Evolutionary conservation across 2,113 vertebrate genomes (phyloP), one percentile per base, ranked within the genome.

Genomic region (Lampris incognitus): DNA sequence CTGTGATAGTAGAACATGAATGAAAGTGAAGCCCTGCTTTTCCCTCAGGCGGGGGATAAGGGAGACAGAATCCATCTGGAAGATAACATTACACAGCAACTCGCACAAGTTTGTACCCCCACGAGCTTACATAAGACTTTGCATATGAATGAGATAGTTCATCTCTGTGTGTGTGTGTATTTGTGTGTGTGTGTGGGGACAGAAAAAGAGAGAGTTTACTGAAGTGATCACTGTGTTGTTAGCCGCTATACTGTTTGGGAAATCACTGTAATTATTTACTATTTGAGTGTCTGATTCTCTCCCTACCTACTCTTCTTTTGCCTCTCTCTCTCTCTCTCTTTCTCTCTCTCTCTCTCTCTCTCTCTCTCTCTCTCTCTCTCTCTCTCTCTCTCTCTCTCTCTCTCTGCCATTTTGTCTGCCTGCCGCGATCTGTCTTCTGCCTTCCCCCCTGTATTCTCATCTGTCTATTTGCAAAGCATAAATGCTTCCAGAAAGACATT

Each of bases 81-180:
- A 91, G 86, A 89, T 91, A 91, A 83, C 86, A 83, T 88, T 89
- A 88, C 88, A 78, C 82, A 79, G 81, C 79, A 87, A 81, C 87
- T 89, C 61, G 55, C 76, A 77, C 74, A 85, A 85, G 74, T 88
- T 88, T 84, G 82, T 85, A 87, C 72, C 83, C 85, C 83, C 74
- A 85, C 80, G 83, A 89, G 86, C 86, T 87, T 85, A 84, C 80
- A 86, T 83, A 77, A 84, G 69, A 68, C 76, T 79, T 66, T 80
- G 84, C 87, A 89, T 90, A 82, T 85, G 76, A 89, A 90, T 84
- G 82, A 89, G 85, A 54, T 66, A 44, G 72, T 81, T 51, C 75
- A 66, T 81, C 72, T 81, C 56, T 69, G 74, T 82, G 68, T 74
- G 73, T 42, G 44, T 66, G 46, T 49, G 60, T 62, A 11, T 62